Conservation (phyloP, 2,888 invertebrate genomes). For the Euzophera pinguis region DNA sequence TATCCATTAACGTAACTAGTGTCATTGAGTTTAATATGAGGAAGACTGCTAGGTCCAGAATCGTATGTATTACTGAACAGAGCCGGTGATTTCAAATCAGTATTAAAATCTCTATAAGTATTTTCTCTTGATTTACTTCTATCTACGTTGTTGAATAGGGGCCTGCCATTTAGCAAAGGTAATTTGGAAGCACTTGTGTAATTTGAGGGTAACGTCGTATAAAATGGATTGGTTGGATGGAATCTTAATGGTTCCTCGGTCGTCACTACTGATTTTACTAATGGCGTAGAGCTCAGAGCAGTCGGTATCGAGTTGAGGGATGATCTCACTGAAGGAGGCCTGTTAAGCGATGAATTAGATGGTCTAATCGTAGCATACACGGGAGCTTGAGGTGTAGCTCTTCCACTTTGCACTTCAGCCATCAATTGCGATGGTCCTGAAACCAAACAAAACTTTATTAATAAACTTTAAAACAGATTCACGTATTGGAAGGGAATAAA, state of each 20-base stretch:
- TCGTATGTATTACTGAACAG: slow-evolving; percentile 44
- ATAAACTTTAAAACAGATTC: slow-evolving; percentile 8
- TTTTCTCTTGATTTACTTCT: slow-evolving; percentile 54
- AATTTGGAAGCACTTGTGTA: slow-evolving; percentile 66
- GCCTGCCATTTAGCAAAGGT: slow-evolving; percentile 62
- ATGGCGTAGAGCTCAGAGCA: slow-evolving; percentile 53
- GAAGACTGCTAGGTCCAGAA: slow-evolving; percentile 48
- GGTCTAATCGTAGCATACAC: slow-evolving; percentile 69
- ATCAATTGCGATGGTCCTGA: slow-evolving; percentile 70
- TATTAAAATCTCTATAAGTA: slow-evolving; percentile 38
- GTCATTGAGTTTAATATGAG: slow-evolving; percentile 38
- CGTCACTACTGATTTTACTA: slow-evolving; percentile 50
- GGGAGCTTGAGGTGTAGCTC: slow-evolving; percentile 64
- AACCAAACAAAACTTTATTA: slow-evolving; percentile 37
- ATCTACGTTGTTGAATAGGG: slow-evolving; percentile 56
- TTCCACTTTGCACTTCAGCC: slow-evolving; percentile 50
- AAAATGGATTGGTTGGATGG: slow-evolving; percentile 74
- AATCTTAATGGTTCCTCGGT: slow-evolving; percentile 56
- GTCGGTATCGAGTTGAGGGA: slow-evolving; percentile 54
- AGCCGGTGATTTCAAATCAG: slow-evolving; percentile 52
- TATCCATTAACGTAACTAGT: slow-evolving; percentile 41
- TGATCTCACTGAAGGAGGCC: slow-evolving; percentile 45
- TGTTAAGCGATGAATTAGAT: slow-evolving; percentile 47
- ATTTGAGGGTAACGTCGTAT: slow-evolving; percentile 67
- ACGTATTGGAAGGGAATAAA: neutral